Conservation (phyloP, 1,140 invertebrate genomes). For the Eriocheir sinensis region DNA sequence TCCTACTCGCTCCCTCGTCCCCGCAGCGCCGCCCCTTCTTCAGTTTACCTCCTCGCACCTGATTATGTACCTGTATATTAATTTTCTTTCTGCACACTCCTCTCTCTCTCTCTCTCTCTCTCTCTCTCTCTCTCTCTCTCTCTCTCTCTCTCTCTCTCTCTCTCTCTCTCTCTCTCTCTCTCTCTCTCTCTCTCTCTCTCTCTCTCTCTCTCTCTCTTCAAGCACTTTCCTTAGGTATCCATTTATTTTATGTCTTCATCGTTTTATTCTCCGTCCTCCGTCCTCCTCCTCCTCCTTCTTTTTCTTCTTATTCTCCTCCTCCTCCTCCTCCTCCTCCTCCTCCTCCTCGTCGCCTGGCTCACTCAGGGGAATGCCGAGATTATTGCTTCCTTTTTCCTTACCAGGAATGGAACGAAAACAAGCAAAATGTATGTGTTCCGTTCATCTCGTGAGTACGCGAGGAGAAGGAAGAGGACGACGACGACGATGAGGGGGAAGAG, state of each 20-base stretch:
- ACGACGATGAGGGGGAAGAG: background rate
- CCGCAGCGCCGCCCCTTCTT: too few species aligned
- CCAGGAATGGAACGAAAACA: slow-evolving; percentile 6
- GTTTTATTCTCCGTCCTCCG: background rate
- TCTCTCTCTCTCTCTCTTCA: background rate
- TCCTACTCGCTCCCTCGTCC: too few species aligned
- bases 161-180: too few species aligned
- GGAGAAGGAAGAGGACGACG: background rate
- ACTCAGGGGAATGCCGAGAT: background rate
- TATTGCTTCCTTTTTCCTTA: background rate
- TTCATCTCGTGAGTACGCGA: background rate
- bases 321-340: background rate
- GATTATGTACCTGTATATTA: background rate
- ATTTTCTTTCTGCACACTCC: background rate
- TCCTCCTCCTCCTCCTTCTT: background rate
- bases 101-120: background rate
- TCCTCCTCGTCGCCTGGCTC: background rate
- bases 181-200: background rate
- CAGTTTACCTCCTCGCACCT: too few species aligned
- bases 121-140: background rate
- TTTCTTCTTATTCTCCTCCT: background rate
- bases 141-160: background rate
- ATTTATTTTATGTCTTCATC: background rate
- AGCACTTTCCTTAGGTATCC: background rate
- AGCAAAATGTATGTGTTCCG: slow-evolving; percentile 12